Evolutionary conservation across 2,113 vertebrate genomes (phyloP).

Genomic region (Mastomys natalensis): DNA sequence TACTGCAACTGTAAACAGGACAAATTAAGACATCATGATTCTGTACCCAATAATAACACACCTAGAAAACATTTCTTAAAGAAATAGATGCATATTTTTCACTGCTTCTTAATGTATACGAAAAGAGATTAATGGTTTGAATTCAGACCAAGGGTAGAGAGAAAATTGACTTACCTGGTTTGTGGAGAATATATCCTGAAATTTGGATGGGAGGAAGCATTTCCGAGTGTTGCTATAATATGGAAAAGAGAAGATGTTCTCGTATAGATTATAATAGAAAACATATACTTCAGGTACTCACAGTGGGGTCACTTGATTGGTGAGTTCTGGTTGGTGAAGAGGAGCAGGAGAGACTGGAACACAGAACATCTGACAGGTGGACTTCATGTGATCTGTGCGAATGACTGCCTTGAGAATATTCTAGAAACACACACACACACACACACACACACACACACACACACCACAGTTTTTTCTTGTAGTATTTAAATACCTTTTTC

Average conservation of each 20-base stretch:
- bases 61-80: background rate
- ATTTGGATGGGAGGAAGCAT: background rate
- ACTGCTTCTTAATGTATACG: background rate
- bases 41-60: background rate
- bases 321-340: background rate
- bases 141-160: background rate
- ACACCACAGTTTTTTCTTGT: background rate
- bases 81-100: background rate
- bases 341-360: no score
- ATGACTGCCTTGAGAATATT: background rate
- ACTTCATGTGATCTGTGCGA: background rate
- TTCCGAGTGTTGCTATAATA: background rate
- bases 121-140: background rate
- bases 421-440: background rate
- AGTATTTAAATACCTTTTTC: background rate
- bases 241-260: background rate
- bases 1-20: background rate
- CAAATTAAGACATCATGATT: background rate
- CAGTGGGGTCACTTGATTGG: background rate
- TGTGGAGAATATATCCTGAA: background rate
- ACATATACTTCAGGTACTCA: background rate
- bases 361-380: background rate
- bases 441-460: no score
- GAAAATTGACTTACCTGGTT: background rate
- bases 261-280: conserved; percentile 33